Conservation (phyloP, 1,140 invertebrate genomes). For the Dysdera silvatica region DNA sequence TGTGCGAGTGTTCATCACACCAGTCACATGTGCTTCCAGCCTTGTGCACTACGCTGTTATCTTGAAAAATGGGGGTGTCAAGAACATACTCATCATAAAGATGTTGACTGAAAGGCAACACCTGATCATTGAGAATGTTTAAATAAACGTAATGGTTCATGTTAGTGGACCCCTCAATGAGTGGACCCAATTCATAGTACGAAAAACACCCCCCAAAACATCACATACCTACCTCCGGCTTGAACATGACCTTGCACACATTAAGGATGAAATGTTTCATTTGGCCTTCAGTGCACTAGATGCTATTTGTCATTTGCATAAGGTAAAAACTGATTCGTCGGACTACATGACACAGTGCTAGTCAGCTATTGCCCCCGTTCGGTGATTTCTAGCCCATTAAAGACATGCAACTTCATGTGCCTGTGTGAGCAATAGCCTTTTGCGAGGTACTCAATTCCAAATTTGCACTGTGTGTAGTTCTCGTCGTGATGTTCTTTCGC, state of each 20-base stretch:
- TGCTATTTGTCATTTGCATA: not conserved
- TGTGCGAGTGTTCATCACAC: not conserved
- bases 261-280: not conserved
- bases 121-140: not conserved
- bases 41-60: not conserved
- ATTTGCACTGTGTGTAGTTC: not conserved
- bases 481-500: not conserved
- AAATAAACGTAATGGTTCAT: not conserved
- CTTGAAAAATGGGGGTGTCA: conserved; percentile 3
- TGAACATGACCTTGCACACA: not conserved
- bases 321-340: not conserved
- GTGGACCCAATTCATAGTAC: not conserved
- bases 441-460: not conserved
- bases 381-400: conserved; percentile 2
- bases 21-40: not conserved
- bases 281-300: not conserved
- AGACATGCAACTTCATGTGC: not conserved
- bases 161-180: not conserved
- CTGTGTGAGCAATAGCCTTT: not conserved
- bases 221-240: not conserved
- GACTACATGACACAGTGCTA: not conserved
- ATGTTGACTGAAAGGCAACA: conserved; percentile 1
- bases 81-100: not conserved
- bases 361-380: not conserved
- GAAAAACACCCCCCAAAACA: not conserved